Evolutionary conservation across 2,888 invertebrate species (phyloP), one percentile per base, ranked within the genome.

Genomic region (Eupithecia exiguata): DNA sequence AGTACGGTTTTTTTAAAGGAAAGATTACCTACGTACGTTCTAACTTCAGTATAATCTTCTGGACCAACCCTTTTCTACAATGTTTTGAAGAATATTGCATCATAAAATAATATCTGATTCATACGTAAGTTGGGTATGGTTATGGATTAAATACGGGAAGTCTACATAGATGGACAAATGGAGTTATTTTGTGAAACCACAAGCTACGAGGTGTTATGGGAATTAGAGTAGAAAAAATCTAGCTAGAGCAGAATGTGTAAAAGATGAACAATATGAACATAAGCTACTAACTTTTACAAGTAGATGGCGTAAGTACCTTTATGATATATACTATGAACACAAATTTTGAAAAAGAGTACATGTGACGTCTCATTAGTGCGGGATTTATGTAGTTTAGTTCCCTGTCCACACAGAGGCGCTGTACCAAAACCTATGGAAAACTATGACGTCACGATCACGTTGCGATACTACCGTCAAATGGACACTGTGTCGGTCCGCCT

Each of bases 101-200:
- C 68, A 72, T 46, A 63, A 40, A 69, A 70, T 66, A 36, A 38
- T 66, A 53, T 61, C 30, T 16, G 5, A 62, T 7, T 18, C 25
- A 16, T 61, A 62, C 30, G 5, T 62, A 35, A 6, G 6, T 5
- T 9, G 30, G 30, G 30, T 25, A 30, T 7, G 62, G 35, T 62
- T 62, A 62, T 62, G 35, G 62, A 9, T 18, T 62, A 4, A 35
- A 62, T 30, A 35, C 18, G 72, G 86, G 86, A 86, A 84, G 84
- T 86, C 74, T 78, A 82, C 82, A 77, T 77, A 76, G 79, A 74
- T 74, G 81, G 72, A 68, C 78, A 79, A 80, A 75, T 75, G 80
- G 68, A 66, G 68, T 25, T 36, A 25, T 25, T 81, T 70, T 72
- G 79, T 78, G 78, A 81, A 83, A 79, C 81, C 79, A 73, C 81